phyloP scores from a whole-genome alignment of 2,888 invertebrate genomes.

The Odontocerum albicorne region DNA sequence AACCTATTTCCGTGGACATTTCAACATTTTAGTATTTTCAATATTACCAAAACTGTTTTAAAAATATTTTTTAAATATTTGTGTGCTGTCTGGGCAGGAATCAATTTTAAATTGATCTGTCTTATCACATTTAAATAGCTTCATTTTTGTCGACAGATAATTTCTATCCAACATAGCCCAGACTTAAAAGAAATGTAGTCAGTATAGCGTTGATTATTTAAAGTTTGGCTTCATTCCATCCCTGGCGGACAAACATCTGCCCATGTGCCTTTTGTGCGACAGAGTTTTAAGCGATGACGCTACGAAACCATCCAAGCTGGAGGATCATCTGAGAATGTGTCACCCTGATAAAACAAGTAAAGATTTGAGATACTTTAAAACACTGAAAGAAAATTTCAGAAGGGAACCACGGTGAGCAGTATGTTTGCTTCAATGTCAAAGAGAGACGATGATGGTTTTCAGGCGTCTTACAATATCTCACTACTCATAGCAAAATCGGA shows the following conservation, averaged over 20 bases:
- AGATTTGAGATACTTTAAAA: slow-evolving; percentile 39
- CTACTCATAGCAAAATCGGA: slow-evolving; percentile 37
- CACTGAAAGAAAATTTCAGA: slow-evolving; percentile 37
- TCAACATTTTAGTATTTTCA: too few species aligned
- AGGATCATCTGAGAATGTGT: slow-evolving; percentile 16
- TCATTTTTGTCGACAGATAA: too few species aligned
- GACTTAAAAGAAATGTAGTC: neutral
- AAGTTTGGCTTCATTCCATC: slow-evolving; percentile 13
- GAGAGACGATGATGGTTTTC: slow-evolving; percentile 28
- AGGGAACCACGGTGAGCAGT: slow-evolving; percentile 37
- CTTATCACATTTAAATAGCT: too few species aligned
- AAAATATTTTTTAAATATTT: too few species aligned
- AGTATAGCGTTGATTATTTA: slow-evolving; percentile 9
- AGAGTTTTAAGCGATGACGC: slow-evolving; percentile 2
- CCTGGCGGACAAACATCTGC: slow-evolving; percentile 2
- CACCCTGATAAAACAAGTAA: slow-evolving; percentile 38
- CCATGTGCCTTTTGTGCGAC: slow-evolving; percentile 6
- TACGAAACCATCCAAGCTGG: neutral
- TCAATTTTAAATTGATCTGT: too few species aligned
- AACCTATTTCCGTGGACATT: too few species aligned
- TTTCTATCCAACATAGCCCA: neutral
- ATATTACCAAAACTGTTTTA: too few species aligned
- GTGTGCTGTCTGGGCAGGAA: too few species aligned
- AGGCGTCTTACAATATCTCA: slow-evolving; percentile 32
- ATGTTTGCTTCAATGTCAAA: slow-evolving; percentile 36